These are phyloP conservation scores for Drosophila ercepeae DNA, from an alignment of 1,140 invertebrate species.

Conservation along the genomic window DNA sequence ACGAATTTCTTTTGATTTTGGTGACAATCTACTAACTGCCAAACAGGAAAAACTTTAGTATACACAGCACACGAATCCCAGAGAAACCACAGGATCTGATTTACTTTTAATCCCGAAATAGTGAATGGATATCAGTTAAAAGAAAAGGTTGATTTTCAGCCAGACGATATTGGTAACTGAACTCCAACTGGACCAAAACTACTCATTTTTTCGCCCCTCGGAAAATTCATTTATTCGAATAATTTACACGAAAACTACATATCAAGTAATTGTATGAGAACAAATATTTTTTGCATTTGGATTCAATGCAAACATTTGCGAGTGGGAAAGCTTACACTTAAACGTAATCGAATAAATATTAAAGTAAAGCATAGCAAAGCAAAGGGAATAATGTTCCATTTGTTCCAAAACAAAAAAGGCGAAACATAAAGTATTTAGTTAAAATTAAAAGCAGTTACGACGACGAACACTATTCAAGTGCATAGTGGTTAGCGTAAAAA, in stretches of 20 bases:
- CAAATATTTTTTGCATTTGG: slow-evolving; percentile 50
- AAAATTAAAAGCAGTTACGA: slow-evolving; percentile 45
- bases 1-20: slow-evolving; percentile 64
- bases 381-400: slow-evolving; percentile 20
- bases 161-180: slow-evolving; percentile 31
- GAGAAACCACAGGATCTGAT: neutral
- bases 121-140: neutral
- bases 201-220: slow-evolving; percentile 11
- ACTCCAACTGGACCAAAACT: slow-evolving; percentile 65
- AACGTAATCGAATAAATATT: slow-evolving; percentile 36
- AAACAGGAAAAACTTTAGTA: slow-evolving; percentile 20
- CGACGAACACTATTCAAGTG: slow-evolving; percentile 33
- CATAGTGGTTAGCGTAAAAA: slow-evolving; percentile 61
- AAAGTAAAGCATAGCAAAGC: slow-evolving; percentile 19
- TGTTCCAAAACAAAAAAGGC: neutral
- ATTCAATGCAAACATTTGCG: slow-evolving; percentile 60
- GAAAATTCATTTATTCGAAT: slow-evolving; percentile 23
- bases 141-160: neutral
- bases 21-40: slow-evolving; percentile 79
- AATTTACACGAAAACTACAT: slow-evolving; percentile 63
- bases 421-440: slow-evolving; percentile 49
- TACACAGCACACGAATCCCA: slow-evolving; percentile 32
- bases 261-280: slow-evolving; percentile 60
- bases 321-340: slow-evolving; percentile 81
- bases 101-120: slow-evolving; percentile 9